Evolutionary conservation across 2,113 vertebrate genomes (phyloP).

Genomic region (Corydoras sp.): DNA sequence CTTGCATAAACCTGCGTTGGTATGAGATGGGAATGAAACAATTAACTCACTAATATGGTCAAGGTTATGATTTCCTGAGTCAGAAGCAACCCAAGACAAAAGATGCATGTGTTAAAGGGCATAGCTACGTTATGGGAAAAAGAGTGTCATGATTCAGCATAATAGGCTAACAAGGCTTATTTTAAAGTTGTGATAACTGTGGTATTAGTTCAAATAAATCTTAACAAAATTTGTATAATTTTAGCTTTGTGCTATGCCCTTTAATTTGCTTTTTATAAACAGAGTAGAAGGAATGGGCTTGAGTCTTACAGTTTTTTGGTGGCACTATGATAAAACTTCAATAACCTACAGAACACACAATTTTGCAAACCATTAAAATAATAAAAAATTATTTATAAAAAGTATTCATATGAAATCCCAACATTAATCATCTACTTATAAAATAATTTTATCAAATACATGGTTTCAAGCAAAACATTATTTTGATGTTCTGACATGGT

Average conservation of each 20-base stretch:
- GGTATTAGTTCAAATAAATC: not conserved
- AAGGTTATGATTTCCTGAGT: slow-evolving; percentile 51
- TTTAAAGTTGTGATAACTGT: not conserved
- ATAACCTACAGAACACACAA: slow-evolving; percentile 15
- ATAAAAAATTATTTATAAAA: too few relatives aligned
- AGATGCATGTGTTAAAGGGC: slow-evolving; percentile 70
- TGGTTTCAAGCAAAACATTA: too few relatives aligned
- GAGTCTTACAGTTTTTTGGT: slow-evolving; percentile 43
- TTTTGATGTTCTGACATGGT: too few relatives aligned
- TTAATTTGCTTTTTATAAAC: slow-evolving; percentile 51
- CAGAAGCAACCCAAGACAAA: slow-evolving; percentile 52
- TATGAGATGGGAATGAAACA: slow-evolving; percentile 53
- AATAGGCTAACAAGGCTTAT: not conserved
- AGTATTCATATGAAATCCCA: too few relatives aligned
- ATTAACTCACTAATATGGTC: slow-evolving; percentile 54
- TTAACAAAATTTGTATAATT: slow-evolving; percentile 21
- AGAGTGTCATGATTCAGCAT: not conserved
- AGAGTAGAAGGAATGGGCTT: slow-evolving; percentile 41
- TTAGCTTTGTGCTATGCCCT: slow-evolving; percentile 52
- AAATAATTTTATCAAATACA: too few relatives aligned
- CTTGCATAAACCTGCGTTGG: slow-evolving; percentile 47
- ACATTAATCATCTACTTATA: too few relatives aligned
- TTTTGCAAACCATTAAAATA: too few relatives aligned
- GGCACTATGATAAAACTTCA: slow-evolving; percentile 25
- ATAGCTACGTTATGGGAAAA: slow-evolving; percentile 51